Conservation (phyloP, 2,113 vertebrate genomes). For the Muntiacus muntjak region DNA sequence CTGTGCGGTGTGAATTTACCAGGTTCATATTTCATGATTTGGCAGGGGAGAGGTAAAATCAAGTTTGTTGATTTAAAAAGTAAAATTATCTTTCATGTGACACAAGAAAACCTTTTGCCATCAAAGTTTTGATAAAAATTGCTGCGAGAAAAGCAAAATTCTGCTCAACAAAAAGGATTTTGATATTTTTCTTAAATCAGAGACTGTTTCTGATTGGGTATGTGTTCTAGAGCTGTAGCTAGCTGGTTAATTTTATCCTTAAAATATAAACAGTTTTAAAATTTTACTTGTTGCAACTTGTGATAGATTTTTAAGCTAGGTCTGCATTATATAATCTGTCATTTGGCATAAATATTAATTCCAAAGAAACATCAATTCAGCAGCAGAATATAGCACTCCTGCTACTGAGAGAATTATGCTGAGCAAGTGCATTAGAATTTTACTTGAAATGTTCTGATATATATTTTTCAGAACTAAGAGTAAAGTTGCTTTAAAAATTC, state of each 20-base stretch:
- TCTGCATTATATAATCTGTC: background rate
- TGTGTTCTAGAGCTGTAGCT: background rate
- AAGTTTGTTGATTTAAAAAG: background rate
- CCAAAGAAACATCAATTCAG: background rate
- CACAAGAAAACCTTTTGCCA: background rate
- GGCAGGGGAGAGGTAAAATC: background rate
- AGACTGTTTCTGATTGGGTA: background rate
- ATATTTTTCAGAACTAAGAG: background rate
- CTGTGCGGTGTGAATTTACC: background rate
- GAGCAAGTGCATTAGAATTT: background rate
- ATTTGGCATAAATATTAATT: background rate
- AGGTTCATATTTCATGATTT: background rate
- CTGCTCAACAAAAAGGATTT: background rate
- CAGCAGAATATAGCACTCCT: background rate
- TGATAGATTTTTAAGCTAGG: background rate
- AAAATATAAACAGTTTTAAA: background rate
- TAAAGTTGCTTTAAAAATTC: background rate
- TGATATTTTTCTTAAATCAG: background rate
- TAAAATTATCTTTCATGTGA: background rate
- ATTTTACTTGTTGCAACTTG: background rate
- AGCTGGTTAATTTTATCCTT: background rate
- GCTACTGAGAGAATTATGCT: background rate
- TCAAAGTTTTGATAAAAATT: background rate
- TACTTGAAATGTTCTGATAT: background rate
- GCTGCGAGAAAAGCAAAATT: background rate